Conservation (phyloP, 2,797 vertebrate genomes). For the Sebastes kiyomatsui region DNA sequence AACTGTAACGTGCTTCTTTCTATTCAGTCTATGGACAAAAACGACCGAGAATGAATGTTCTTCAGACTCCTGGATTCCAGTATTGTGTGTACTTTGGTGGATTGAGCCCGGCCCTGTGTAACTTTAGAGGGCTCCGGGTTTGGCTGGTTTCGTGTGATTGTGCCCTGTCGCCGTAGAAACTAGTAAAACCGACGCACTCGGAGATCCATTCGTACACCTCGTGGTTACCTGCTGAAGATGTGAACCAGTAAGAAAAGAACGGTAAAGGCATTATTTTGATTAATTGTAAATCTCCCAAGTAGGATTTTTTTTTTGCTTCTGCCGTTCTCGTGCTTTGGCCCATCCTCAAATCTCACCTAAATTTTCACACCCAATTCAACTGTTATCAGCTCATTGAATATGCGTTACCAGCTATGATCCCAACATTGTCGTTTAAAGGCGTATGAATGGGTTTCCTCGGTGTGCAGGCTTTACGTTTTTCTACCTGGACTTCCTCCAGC, state of each 20-base stretch:
- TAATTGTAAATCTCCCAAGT: not conserved
- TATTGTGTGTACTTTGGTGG: constrained; percentile 69
- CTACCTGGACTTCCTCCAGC: constrained; percentile 56
- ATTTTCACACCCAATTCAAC: too few species aligned
- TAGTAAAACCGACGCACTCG: constrained; percentile 9
- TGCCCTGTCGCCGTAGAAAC: constrained; percentile 58
- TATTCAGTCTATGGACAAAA: constrained; percentile 72
- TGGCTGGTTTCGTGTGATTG: constrained; percentile 71
- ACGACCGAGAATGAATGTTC: constrained; percentile 77
- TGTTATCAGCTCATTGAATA: too few species aligned
- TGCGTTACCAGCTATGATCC: not conserved
- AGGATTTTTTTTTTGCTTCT: not conserved
- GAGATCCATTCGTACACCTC: constrained; percentile 39
- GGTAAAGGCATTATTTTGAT: too few species aligned
- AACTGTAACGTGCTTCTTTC: constrained; percentile 75
- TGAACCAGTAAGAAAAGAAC: not conserved
- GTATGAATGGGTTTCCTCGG: constrained; percentile 40
- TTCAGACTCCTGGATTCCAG: constrained; percentile 70
- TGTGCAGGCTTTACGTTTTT: constrained; percentile 27
- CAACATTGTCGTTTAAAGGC: not conserved
- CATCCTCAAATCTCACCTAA: too few species aligned
- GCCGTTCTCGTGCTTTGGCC: too few species aligned
- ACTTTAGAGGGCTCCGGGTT: constrained; percentile 67
- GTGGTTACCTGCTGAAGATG: not conserved
- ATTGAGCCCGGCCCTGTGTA: constrained; percentile 70